Conservation (phyloP, 2,888 invertebrate genomes). For the Cremastobaeus sp. region DNA sequence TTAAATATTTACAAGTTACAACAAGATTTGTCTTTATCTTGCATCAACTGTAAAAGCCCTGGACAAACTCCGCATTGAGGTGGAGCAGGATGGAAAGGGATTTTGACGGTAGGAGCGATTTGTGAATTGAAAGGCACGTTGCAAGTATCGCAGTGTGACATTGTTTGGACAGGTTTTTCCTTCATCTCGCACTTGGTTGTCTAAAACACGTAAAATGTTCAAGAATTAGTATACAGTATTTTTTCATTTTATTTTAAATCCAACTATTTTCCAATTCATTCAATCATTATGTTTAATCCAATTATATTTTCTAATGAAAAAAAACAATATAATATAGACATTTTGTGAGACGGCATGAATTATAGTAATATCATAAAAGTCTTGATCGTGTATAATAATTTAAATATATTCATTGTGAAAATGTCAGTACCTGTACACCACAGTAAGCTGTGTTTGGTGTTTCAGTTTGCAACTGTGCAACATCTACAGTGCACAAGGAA, state of each 20-base stretch:
- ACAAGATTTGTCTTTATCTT: conserved; percentile 62
- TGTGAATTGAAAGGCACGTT: conserved; percentile 59
- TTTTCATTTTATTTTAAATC: neutral
- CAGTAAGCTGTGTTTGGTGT: conserved; percentile 11
- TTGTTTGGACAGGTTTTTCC: conserved; percentile 68
- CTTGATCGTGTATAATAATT: too few species aligned
- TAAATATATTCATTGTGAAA: neutral
- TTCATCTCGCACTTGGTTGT: conserved; percentile 62
- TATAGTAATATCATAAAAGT: too few species aligned
- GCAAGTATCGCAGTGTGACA: conserved; percentile 67
- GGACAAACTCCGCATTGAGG: conserved; percentile 65
- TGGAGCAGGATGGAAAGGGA: conserved; percentile 23
- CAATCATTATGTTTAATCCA: too few species aligned
- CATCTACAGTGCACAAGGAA: conserved; percentile 43
- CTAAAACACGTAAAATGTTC: conserved; percentile 51
- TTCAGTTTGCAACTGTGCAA: conserved; percentile 65
- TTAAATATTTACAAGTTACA: conserved; percentile 64
- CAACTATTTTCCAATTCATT: too few species aligned
- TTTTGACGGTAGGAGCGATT: conserved; percentile 8
- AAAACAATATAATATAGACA: too few species aligned
- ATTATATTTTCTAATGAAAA: too few species aligned
- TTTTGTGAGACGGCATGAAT: too few species aligned
- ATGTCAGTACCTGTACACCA: conserved; percentile 50
- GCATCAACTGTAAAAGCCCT: conserved; percentile 66
- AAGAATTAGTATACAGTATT: neutral